phyloP scores from a whole-genome alignment of 1,140 invertebrate species.

The Drosophila hydei region DNA sequence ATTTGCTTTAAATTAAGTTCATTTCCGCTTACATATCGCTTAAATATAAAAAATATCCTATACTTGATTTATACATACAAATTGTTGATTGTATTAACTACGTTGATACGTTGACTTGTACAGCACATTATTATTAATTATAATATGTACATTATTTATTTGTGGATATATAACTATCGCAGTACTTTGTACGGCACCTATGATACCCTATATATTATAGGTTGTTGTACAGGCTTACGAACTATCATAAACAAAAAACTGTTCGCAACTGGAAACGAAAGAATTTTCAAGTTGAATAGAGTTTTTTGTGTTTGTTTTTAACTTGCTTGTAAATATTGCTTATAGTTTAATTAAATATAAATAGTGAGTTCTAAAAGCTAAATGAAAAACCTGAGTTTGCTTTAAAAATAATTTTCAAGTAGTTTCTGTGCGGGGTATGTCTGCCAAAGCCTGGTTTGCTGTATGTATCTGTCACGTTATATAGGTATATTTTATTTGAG shows the following conservation, averaged over 20 bases:
- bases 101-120: conserved; percentile 64
- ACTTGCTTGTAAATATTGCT: conserved; percentile 55
- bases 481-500: not conserved
- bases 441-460: conserved; percentile 10
- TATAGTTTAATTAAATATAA: conserved; percentile 34
- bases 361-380: conserved; percentile 30
- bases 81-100: conserved; percentile 46
- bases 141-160: conserved; percentile 35
- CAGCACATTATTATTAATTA: conserved; percentile 41
- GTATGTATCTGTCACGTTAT: not conserved
- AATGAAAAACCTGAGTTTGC: conserved; percentile 66
- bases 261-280: conserved; percentile 35
- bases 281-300: conserved; percentile 38
- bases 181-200: conserved; percentile 75
- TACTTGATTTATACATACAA: conserved; percentile 37
- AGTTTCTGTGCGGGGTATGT: not conserved
- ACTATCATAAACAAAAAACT: conserved; percentile 41
- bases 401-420: conserved; percentile 34
- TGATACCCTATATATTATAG: conserved; percentile 42
- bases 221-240: conserved; percentile 26
- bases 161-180: conserved; percentile 44
- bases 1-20: conserved; percentile 15
- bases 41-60: conserved; percentile 64
- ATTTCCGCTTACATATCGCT: conserved; percentile 21
- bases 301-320: conserved; percentile 33